These are phyloP conservation scores for Balaeniceps rex DNA, from an alignment of 2,113 vertebrate species.

Conservation along the genomic window DNA sequence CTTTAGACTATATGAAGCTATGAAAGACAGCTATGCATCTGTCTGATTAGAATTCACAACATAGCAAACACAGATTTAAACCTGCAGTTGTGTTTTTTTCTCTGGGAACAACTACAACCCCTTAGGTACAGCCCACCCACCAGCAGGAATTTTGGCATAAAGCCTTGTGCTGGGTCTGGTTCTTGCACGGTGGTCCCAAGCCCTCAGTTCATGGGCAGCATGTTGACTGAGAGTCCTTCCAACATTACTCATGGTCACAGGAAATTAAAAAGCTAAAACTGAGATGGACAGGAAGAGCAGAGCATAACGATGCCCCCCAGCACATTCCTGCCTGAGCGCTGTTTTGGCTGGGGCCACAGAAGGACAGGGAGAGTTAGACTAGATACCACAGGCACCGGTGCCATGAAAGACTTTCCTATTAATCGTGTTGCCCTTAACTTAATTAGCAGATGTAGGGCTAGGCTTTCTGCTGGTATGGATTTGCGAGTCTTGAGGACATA, in stretches of 20 bases:
- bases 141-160: neutral
- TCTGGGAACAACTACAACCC: neutral
- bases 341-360: neutral
- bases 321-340: constrained; percentile 8
- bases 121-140: neutral
- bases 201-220: neutral
- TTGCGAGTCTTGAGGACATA: neutral
- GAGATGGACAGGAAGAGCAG: constrained; percentile 13
- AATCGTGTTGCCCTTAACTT: neutral
- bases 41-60: neutral
- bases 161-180: neutral
- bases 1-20: neutral
- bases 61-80: neutral
- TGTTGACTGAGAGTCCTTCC: neutral
- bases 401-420: neutral
- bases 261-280: constrained; percentile 51
- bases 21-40: neutral
- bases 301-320: neutral
- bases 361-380: neutral
- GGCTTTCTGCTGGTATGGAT: neutral
- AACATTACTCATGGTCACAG: neutral
- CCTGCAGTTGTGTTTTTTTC: neutral
- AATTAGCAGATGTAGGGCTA: neutral
- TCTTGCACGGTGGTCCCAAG: neutral
- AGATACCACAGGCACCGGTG: neutral